Percentiles rank a stretch among this genome's conserved stretches.
Evolutionary conservation across 2,797 vertebrate species (phyloP).

Genomic region (Anas flavirostris): DNA sequence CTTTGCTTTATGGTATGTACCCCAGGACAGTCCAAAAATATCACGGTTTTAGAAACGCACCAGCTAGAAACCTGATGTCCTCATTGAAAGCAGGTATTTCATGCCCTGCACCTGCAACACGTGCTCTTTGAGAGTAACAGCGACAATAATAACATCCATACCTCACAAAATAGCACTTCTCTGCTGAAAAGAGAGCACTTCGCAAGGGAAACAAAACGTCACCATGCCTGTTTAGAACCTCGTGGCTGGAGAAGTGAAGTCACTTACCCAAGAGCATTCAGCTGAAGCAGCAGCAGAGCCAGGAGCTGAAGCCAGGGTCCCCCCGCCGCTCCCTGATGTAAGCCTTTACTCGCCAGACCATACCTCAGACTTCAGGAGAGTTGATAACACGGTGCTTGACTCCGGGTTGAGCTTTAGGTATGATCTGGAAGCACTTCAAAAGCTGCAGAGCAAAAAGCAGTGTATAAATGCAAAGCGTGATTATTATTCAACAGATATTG

Average conservation of each 20-base stretch:
- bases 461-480: not conserved
- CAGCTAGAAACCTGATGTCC: not conserved
- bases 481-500: slow-evolving; percentile 51
- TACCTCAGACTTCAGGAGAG: not conserved
- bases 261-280: not conserved
- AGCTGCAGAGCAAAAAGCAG: slow-evolving; percentile 32
- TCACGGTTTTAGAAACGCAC: not conserved
- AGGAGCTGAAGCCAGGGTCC: not conserved
- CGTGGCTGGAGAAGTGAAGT: not conserved
- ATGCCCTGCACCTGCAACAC: not conserved
- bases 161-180: not conserved
- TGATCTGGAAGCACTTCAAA: slow-evolving; percentile 24
- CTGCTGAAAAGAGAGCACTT: not conserved
- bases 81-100: not conserved
- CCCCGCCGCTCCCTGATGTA: fast-evolving
- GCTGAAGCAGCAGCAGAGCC: not conserved
- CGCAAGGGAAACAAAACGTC: not conserved
- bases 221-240: not conserved
- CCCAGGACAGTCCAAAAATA: not conserved
- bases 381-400: not conserved
- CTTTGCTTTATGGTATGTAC: not conserved
- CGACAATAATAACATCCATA: fast-evolving
- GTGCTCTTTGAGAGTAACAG: not conserved
- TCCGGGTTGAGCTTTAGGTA: not conserved
- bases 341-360: fast-evolving